Evolutionary conservation across 2,797 vertebrate species (phyloP), one percentile per base, ranked within the genome.

Genomic region (Tokudaia muenninki): DNA sequence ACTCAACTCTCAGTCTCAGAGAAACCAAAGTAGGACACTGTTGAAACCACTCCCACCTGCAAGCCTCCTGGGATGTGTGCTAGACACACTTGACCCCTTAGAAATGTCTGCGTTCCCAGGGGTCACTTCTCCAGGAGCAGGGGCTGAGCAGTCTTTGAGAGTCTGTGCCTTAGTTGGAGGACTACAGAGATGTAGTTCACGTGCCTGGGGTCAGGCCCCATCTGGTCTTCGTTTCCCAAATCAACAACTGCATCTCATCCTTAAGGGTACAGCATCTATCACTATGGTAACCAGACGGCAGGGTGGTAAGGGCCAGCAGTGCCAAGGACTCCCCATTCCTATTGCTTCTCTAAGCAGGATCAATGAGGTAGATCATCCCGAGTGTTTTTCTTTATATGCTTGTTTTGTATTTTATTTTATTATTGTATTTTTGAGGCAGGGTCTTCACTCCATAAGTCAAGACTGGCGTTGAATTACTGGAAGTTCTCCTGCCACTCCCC

Each of bases 21-120:
- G 77, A 96, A 94, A 59, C 61, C 92, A 96, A 95, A 95, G 80
- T 95, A 94, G 95, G 87, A 21, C 96, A 92, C 41, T 34, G 67
- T 31, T 41, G 78, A 72, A 93, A 86, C 59, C 95, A 82, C 59
- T 2, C 24, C 83, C 81, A 74, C 14, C 29, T 21, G 67, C 87
- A 75, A 50, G 83, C 83, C 83, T 50, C 75, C 6, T 47, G 93
- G 90, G 91, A 72, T 2, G 50, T 26, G 24, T 50, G 16, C 91
- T 47, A 83, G 90, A 94, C 90, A n/a, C 41, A 8, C 63, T 22
- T 37, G 87, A 52, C 79, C 75, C 94, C 63, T 87, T 74, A 84
- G 52, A 37, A 41, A 65, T 41, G 84, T 47, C 79, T 92, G 0
- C 1, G 0, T n/a, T 57, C 57, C 77, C 12, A 12, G 74, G 63